phyloP scores from a whole-genome alignment of 1,140 invertebrate species.

The Solenopsis fugax region DNA sequence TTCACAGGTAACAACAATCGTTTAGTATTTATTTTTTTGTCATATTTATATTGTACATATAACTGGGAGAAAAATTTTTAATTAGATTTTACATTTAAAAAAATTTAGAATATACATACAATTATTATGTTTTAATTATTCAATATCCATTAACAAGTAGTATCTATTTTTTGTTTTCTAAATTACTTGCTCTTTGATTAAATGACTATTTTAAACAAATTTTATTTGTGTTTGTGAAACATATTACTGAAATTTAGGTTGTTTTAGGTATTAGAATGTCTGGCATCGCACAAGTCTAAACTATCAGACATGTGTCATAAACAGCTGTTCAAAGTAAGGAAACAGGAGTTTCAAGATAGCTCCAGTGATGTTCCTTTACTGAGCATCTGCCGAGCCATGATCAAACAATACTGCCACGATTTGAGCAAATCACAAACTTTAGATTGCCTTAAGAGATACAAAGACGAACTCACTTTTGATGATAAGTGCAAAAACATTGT shows the following conservation, averaged over 20 bases:
- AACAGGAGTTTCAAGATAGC: constrained; percentile 94
- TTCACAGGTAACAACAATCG: constrained; percentile 88
- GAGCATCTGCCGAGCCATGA: constrained; percentile 94
- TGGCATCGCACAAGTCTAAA: constrained; percentile 91
- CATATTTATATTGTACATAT: background rate
- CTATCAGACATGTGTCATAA: constrained; percentile 91
- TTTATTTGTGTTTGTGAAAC: background rate
- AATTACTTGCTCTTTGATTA: background rate
- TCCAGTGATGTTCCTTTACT: constrained; percentile 94
- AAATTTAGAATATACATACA: background rate
- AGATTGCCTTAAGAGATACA: constrained; percentile 92
- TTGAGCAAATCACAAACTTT: constrained; percentile 90
- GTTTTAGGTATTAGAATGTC: constrained; percentile 93
- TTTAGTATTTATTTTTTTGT: background rate
- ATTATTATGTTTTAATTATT: constrained; percentile 26
- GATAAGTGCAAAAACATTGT: constrained; percentile 95
- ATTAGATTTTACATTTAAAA: constrained; percentile 25
- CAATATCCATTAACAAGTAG: background rate
- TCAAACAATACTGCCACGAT: constrained; percentile 92
- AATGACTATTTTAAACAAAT: background rate
- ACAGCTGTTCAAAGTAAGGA: constrained; percentile 93
- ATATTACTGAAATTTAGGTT: background rate
- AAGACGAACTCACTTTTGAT: constrained; percentile 94
- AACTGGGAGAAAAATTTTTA: background rate
- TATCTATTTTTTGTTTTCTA: background rate